phyloP scores from a whole-genome alignment of 2,888 invertebrate species.

The Pandemis corylana region DNA sequence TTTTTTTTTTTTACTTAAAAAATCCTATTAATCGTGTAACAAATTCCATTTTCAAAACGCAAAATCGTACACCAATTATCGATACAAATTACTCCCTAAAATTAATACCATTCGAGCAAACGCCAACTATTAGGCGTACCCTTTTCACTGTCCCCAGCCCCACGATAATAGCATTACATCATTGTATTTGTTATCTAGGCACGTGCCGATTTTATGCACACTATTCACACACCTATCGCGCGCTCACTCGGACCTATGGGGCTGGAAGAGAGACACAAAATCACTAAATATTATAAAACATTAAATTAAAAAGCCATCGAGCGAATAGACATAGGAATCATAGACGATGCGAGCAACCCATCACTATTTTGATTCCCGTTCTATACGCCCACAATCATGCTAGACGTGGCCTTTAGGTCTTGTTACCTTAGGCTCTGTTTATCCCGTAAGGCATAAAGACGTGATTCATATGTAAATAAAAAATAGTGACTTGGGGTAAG shows the following conservation, averaged over 20 bases:
- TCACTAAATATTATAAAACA: not conserved
- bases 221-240: constrained; percentile 33
- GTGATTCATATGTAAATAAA: no score
- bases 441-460: no score
- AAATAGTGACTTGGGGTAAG: no score
- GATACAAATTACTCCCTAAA: constrained; percentile 9
- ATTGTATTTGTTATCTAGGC: constrained; percentile 40
- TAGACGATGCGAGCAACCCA: no score
- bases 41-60: not conserved
- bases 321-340: no score
- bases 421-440: no score
- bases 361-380: no score
- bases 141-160: constrained; percentile 38
- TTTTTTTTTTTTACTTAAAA: no score
- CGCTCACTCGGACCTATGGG: not conserved
- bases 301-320: no score
- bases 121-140: constrained; percentile 35
- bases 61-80: constrained; percentile 7
- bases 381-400: no score
- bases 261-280: constrained; percentile 19
- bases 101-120: constrained; percentile 32
- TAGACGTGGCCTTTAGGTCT: no score
- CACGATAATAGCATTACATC: constrained; percentile 38
- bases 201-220: constrained; percentile 44
- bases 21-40: no score